Evolutionary conservation across 2,888 invertebrate genomes (phyloP).

Genomic region (Adelphocoris suturalis): DNA sequence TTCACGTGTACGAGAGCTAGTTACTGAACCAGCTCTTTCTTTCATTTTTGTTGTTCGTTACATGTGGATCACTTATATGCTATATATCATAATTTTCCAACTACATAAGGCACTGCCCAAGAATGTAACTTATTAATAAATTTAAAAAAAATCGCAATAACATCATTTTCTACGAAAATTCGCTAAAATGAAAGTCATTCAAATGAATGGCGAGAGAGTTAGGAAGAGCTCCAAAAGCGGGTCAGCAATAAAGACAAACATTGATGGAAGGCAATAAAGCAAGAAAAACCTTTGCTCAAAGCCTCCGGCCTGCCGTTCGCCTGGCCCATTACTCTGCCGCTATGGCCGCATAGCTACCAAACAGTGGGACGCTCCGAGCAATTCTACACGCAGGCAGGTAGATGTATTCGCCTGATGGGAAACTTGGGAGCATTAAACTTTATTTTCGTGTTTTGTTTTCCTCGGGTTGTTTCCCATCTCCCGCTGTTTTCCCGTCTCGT

Average conservation of each 20-base stretch:
- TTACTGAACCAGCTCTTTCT: too few relatives aligned
- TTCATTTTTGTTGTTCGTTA: too few relatives aligned
- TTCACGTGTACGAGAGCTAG: too few relatives aligned
- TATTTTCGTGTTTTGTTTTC: slow-evolving; percentile 25
- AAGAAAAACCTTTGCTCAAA: slow-evolving; percentile 25
- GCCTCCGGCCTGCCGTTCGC: background rate
- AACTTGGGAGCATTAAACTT: slow-evolving; percentile 22
- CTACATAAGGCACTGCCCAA: too few relatives aligned
- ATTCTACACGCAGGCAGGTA: slow-evolving; percentile 24
- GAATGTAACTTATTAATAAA: too few relatives aligned
- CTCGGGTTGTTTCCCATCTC: background rate
- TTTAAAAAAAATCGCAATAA: too few relatives aligned
- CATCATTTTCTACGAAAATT: too few relatives aligned
- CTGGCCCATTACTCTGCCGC: background rate
- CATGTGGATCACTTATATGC: too few relatives aligned
- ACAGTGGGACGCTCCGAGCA: background rate
- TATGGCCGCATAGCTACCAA: background rate
- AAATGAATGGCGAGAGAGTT: slow-evolving; percentile 10
- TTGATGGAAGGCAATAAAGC: slow-evolving; percentile 39
- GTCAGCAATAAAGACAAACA: slow-evolving; percentile 42
- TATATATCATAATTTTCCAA: too few relatives aligned
- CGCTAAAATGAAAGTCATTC: slow-evolving; percentile 27
- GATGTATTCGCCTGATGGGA: background rate
- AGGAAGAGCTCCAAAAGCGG: background rate
- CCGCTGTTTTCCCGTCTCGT: background rate